Conservation (phyloP, 1,140 invertebrate species). For the Holcopasites calliopsidis region DNA sequence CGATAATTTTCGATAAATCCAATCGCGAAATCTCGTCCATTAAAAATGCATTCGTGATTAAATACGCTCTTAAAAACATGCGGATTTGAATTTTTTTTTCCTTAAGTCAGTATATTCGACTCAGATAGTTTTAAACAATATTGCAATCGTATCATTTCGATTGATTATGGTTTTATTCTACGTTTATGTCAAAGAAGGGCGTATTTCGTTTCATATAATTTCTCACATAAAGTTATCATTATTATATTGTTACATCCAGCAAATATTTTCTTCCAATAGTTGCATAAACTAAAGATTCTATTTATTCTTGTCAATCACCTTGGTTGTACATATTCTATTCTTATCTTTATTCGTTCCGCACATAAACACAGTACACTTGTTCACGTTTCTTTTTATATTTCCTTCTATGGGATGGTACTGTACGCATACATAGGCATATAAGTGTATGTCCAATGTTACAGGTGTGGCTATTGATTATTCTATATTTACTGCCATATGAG, state of each 20-base stretch:
- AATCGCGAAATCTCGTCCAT: too few relatives aligned
- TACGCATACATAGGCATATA: neutral
- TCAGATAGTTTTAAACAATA: neutral
- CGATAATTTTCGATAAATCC: too few relatives aligned
- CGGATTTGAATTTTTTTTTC: neutral
- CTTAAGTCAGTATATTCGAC: neutral
- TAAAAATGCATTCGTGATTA: too few relatives aligned
- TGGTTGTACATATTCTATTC: neutral
- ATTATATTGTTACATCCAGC: neutral
- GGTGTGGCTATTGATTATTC: constrained; percentile 45
- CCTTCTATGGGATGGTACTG: too few relatives aligned
- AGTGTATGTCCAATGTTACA: constrained; percentile 38
- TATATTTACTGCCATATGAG: constrained; percentile 37
- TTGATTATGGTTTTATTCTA: too few relatives aligned
- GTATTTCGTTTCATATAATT: too few relatives aligned
- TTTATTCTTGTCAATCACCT: neutral
- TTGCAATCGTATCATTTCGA: too few relatives aligned
- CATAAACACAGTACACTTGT: neutral
- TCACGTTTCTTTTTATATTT: constrained; percentile 3
- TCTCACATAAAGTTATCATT: too few relatives aligned
- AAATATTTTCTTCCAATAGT: too few relatives aligned
- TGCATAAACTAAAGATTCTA: neutral
- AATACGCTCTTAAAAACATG: neutral
- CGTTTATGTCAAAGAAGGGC: too few relatives aligned
- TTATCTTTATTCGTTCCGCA: neutral